Base-by-base conservation (phyloP, 2,797 vertebrate genomes). In the Prunella strophiata region DNA sequence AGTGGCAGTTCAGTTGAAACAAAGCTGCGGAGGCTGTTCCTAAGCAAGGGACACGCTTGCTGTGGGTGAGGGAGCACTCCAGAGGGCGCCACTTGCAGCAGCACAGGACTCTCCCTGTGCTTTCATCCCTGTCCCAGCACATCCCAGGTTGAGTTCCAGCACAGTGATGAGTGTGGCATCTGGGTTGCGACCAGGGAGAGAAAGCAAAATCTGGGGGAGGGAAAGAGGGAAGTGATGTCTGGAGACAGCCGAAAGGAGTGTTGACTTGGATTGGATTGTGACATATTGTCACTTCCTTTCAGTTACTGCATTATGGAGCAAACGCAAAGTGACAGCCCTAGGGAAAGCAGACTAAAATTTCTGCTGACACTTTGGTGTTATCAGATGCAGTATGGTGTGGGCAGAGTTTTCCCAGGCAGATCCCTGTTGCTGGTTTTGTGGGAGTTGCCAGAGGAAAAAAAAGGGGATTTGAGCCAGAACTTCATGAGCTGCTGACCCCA, bases 241-340 rank as follows among this genome's bases (percentile, higher is more conserved):
- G 5, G 22, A 54, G 65, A 25, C 29, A 57, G 62, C 45, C 65
- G 78, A 77, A 85, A 38, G 65, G 87, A 87, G 52, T 92, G 89
- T 83, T 91, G 87, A 61, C 65, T 93, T 91, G 79, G 88, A 83
- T 88, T 81, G 26, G 73, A 40, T 91, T 86, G 32, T 12, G 13
- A 26, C 27, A 87, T 66, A 54, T 83, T 83, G 57, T 67, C 75
- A 57, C 72, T 91, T 94, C 88, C 80, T 95, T 84, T 76, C 61
- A 70, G 52, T 57, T 85, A 34, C 29, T 76, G 29, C n/a, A 15
- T 70, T 73, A 8, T 50, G n/a, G 61, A 67, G 85, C 38, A 71
- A 82, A 91, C 47, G 68, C 71, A 40, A 92, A 77, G 75, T 70
- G 77, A 50, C 75, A 67, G 87, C 71, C 61, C 23, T 19, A 47